phyloP scores from a whole-genome alignment of 2,888 invertebrate genomes.

The Euclidia mi region DNA sequence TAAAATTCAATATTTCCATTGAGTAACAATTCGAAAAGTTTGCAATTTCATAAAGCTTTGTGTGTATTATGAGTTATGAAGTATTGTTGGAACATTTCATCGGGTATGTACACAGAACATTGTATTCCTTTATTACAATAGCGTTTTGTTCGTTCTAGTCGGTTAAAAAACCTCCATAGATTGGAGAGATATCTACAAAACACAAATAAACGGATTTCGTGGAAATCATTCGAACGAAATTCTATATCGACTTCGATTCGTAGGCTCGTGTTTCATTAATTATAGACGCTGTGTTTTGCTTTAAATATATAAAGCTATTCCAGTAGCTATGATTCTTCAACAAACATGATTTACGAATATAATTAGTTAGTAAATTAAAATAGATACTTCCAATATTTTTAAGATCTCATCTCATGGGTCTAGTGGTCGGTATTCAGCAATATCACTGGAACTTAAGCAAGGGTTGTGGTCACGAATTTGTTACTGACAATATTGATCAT shows the following conservation, averaged over 20 bases:
- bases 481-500: too few relatives aligned
- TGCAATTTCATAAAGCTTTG: constrained; percentile 49
- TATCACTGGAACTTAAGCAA: too few relatives aligned
- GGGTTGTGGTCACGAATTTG: too few relatives aligned
- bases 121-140: constrained; percentile 25
- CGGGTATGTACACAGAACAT: constrained; percentile 23
- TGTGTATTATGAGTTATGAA: constrained; percentile 46
- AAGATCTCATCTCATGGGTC: too few relatives aligned
- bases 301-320: too few relatives aligned
- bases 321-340: too few relatives aligned
- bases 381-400: too few relatives aligned
- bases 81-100: constrained; percentile 37
- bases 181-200: constrained; percentile 28
- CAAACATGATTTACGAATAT: too few relatives aligned
- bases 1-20: constrained; percentile 56
- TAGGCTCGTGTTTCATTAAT: too few relatives aligned
- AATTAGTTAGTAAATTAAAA: too few relatives aligned
- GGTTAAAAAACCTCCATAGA: constrained; percentile 30
- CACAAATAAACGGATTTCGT: constrained; percentile 19
- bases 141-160: constrained; percentile 20
- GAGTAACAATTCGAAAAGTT: constrained; percentile 53
- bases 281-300: too few relatives aligned
- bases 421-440: too few relatives aligned
- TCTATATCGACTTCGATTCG: background rate
- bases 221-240: constrained; percentile 19